These are phyloP conservation scores for Elachura formosa DNA, from an alignment of 2,113 vertebrate genomes.

Conservation along the genomic window DNA sequence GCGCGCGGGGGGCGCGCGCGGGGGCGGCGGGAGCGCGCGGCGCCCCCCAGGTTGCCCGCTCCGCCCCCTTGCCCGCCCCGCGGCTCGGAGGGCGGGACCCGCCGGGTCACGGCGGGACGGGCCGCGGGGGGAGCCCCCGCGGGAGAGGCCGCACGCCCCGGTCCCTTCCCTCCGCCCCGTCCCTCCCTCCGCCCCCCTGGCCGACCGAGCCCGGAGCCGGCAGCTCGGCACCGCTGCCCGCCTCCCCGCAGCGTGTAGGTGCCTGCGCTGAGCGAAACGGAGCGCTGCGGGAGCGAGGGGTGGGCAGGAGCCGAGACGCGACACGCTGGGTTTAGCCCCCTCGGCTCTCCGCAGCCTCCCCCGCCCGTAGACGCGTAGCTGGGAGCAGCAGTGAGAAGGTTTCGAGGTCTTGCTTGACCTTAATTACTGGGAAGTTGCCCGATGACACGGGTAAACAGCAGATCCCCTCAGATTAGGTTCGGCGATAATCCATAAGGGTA, in stretches of 20 bases:
- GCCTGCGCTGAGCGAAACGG: background rate
- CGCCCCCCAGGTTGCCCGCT: too few relatives aligned
- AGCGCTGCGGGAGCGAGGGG: background rate
- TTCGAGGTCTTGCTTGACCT: background rate
- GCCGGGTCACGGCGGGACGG: background rate
- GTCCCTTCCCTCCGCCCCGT: background rate
- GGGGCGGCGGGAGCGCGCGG: too few relatives aligned
- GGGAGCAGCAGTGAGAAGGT: background rate
- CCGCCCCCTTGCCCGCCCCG: too few relatives aligned
- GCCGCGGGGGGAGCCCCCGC: background rate
- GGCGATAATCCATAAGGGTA: background rate
- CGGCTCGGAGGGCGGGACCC: background rate
- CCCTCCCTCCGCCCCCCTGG: background rate
- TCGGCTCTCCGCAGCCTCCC: background rate
- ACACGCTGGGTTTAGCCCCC: background rate
- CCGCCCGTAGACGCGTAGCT: background rate
- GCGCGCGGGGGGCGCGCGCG: too few relatives aligned
- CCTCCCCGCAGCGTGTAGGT: background rate
- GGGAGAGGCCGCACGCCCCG: background rate
- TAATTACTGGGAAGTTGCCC: background rate
- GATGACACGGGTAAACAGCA: background rate
- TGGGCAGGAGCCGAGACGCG: background rate
- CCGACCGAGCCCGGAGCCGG: background rate
- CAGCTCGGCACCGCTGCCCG: background rate
- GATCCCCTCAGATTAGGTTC: background rate